These are phyloP conservation scores for Asobara japonica DNA, from an alignment of 1,140 invertebrate species.

Conservation along the genomic window DNA sequence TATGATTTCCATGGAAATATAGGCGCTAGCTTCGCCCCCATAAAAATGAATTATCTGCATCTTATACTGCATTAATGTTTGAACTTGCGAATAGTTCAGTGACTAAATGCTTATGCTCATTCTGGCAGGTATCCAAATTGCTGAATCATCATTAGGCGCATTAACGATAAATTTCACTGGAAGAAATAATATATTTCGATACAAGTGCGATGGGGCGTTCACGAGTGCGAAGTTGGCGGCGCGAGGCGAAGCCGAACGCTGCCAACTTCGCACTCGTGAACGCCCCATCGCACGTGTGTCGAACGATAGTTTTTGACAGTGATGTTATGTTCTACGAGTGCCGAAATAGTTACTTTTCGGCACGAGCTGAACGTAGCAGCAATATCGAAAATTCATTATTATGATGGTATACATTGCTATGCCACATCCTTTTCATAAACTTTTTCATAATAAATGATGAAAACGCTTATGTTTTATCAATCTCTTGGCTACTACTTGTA, in stretches of 20 bases:
- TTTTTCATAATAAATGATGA: slow-evolving; percentile 61
- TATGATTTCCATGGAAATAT: neutral
- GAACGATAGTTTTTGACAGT: too few relatives aligned
- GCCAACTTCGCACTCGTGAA: too few relatives aligned
- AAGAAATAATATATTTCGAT: too few relatives aligned
- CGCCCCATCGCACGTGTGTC: too few relatives aligned
- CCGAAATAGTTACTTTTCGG: too few relatives aligned
- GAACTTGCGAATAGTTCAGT: slow-evolving; percentile 62
- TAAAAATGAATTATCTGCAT: neutral
- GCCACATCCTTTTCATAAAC: slow-evolving; percentile 55
- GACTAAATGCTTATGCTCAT: slow-evolving; percentile 65
- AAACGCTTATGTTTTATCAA: slow-evolving; percentile 48
- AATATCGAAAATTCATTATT: slow-evolving; percentile 68
- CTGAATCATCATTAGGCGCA: slow-evolving; percentile 64
- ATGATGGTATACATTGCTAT: slow-evolving; percentile 66
- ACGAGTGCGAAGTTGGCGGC: too few relatives aligned
- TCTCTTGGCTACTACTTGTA: slow-evolving; percentile 68
- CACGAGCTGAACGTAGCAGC: too few relatives aligned
- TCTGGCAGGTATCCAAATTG: slow-evolving; percentile 60
- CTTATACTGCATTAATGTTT: slow-evolving; percentile 71
- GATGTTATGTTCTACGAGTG: too few relatives aligned
- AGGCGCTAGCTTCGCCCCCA: neutral
- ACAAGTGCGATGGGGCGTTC: too few relatives aligned
- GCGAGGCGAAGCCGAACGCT: too few relatives aligned
- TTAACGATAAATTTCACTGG: slow-evolving; percentile 71